Evolutionary conservation across 2,888 invertebrate genomes (phyloP).

Genomic region (Gandaritis pyraliata): DNA sequence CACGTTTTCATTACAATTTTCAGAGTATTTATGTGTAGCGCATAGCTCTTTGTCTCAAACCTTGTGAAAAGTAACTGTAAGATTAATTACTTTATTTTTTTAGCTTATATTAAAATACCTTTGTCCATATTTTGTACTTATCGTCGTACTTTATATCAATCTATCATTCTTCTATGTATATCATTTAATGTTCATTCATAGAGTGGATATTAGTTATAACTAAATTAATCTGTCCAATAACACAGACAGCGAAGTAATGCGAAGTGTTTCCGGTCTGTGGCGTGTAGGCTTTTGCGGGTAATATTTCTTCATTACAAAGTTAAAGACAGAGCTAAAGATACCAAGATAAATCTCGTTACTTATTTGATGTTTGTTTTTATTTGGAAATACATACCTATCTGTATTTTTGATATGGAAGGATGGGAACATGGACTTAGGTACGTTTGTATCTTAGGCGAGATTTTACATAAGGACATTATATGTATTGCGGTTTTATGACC

Average conservation of each 20-base stretch:
- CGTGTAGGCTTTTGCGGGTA: constrained; percentile 17
- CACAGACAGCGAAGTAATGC: constrained; percentile 22
- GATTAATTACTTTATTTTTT: too few species aligned
- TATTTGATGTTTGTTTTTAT: not conserved
- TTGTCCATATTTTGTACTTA: too few species aligned
- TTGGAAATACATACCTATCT: not conserved
- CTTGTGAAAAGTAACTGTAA: not conserved
- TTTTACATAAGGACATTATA: too few species aligned
- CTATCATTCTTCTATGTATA: not conserved
- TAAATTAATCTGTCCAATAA: constrained; percentile 5
- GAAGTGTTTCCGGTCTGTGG: constrained; percentile 33
- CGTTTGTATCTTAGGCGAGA: too few species aligned
- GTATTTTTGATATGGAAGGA: not conserved
- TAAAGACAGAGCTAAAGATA: not conserved
- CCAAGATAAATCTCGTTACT: not conserved
- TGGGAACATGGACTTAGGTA: not conserved
- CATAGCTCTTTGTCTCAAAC: not conserved
- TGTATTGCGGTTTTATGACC: too few species aligned
- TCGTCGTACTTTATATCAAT: too few species aligned
- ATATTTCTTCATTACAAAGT: constrained; percentile 6
- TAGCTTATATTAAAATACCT: too few species aligned
- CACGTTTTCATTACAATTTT: not conserved
- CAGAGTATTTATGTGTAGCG: not conserved
- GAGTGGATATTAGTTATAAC: not conserved
- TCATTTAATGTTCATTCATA: not conserved